Base-by-base conservation (phyloP, 2,797 vertebrate species). In the Sebastes hubbsi region DNA sequence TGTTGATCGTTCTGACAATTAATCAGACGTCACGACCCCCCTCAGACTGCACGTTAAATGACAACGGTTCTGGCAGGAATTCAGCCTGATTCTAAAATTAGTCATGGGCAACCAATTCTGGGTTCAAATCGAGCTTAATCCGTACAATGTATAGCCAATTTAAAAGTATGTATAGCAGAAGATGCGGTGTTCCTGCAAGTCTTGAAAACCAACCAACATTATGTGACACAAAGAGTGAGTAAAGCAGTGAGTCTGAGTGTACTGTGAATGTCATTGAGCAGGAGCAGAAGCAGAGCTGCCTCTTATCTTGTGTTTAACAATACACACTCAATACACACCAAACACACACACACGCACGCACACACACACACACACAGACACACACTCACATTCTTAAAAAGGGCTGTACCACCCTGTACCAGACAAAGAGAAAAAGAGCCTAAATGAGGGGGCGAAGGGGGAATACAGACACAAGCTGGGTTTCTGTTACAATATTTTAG, bases 361-460 rank as follows among this genome's bases (percentile, higher is more conserved):
- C 84, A 38, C 64, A 52, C 69, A 52, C 34, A 52, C 34, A 13
- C 83, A 54, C 67, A 30, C 76, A 72, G 49, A 34, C 34, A 68
- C 64, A 74, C 22, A 63, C 52, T 20, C 61, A 54, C 49, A 54
- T 54, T 54, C 49, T 54, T 29, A 65, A 80, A 83, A 76, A 75
- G 66, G 70, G 68, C 77, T 77, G 92, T 93, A 92, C 91, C 89
- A 90, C 72, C 38, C 86, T 55, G 91, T 92, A 91, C 90, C 89
- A 89, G 83, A 87, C 80, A 36, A 55, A 72, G 72, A 65, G 14
- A 29, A 62, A 67, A 46, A 7, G 34, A 59, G 72, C 25, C 56
- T 34, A 77, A 77, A 30, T 18, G 12, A 66, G 24, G 34, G 36
- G 59, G 27, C 14, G 42, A 5, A 24, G 49, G 38, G 36, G 1